A percentile compares a stretch with the other conserved stretches of the same genome.
Conservation (phyloP, 2,113 vertebrate genomes). For the Perccottus glenii region DNA sequence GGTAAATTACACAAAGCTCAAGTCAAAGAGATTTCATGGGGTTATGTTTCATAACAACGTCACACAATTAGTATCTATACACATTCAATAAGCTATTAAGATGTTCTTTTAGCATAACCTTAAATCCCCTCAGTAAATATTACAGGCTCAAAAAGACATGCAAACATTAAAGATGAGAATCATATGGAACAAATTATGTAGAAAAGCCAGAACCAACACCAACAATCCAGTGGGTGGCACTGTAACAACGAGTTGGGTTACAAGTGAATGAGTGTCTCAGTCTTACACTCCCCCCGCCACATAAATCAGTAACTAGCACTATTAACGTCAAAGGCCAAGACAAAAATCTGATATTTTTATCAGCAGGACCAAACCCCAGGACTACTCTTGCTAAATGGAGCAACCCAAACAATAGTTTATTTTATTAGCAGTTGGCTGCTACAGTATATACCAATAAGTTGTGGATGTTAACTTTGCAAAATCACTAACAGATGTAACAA, state of each 20-base stretch:
- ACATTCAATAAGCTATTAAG: no score
- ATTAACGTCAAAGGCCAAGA: slow-evolving; percentile 53
- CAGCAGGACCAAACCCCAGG: slow-evolving; percentile 30
- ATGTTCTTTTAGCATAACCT: slow-evolving; percentile 10
- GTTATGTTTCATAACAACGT: slow-evolving; percentile 14
- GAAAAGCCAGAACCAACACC: slow-evolving; percentile 34
- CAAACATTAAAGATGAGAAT: slow-evolving; percentile 48
- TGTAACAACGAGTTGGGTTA: slow-evolving; percentile 55
- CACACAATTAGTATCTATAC: slow-evolving; percentile 17
- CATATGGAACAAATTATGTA: slow-evolving; percentile 60
- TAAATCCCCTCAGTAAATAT: slow-evolving; percentile 48
- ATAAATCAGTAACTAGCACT: slow-evolving; percentile 41
- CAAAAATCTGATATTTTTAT: slow-evolving; percentile 21
- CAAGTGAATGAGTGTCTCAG: slow-evolving; percentile 24
- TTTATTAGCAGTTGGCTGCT: slow-evolving; percentile 38
- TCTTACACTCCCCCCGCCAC: slow-evolving; percentile 26
- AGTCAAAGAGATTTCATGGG: slow-evolving; percentile 27
- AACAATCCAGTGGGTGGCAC: slow-evolving; percentile 70
- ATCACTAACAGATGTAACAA: slow-evolving; percentile 60
- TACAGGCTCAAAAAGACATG: slow-evolving; percentile 28
- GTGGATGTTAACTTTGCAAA: slow-evolving; percentile 55
- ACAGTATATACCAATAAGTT: slow-evolving; percentile 65
- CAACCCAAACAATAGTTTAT: slow-evolving; percentile 61
- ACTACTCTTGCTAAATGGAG: slow-evolving; percentile 57
- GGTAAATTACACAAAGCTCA: slow-evolving; percentile 23